Evolutionary conservation across 1,140 invertebrate species (phyloP), one percentile per base, ranked within the genome.

Genomic region (Nephotettix cincticeps): DNA sequence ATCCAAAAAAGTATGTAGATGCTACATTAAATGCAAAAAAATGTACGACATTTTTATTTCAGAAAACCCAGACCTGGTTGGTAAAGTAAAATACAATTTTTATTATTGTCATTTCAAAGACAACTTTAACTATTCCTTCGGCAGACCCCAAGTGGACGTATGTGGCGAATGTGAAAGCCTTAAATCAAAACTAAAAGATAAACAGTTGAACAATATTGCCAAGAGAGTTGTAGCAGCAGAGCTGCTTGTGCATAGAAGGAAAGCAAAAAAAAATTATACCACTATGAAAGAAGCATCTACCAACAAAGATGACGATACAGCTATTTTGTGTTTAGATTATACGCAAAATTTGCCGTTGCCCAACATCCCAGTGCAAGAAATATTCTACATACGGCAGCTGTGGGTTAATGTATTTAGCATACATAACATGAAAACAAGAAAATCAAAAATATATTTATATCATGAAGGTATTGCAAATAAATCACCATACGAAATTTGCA

Each of bases 401-500:
- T 76, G 71, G 71, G 28, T 66, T 27, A 56, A 47, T 66, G 40
- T 72, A 69, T 69, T 71, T 72, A 73, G 73, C 36, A 64, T 74
- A 19, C 71, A 75, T 65, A 64, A 72, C 32, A 19, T 75, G 28
- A 51, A 30, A 69, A 68, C 21, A 29, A 68, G 71, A 40, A 32
- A 70, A 25, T 66, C 64, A n/a, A 73, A 36, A 21, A 76, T 76
- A 40, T 75, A 70, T 56, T 69, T 61, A 9, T 75, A 76, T 51
- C 47, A 75, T 71, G 74, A 76, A 71, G 70, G 68, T 14, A 56
- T 30, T 47, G 71, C 61, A 13, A 74, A 70, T 58, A 76, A 76
- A 65, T 51, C 67, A 23, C 17, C 30, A 14, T 69, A 73, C 69
- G 75, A 75, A 23, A 70, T 76, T 13, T 72, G 70, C 30, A 72